Conservation (phyloP, 2,113 vertebrate genomes). For the Nymphicus hollandicus region DNA sequence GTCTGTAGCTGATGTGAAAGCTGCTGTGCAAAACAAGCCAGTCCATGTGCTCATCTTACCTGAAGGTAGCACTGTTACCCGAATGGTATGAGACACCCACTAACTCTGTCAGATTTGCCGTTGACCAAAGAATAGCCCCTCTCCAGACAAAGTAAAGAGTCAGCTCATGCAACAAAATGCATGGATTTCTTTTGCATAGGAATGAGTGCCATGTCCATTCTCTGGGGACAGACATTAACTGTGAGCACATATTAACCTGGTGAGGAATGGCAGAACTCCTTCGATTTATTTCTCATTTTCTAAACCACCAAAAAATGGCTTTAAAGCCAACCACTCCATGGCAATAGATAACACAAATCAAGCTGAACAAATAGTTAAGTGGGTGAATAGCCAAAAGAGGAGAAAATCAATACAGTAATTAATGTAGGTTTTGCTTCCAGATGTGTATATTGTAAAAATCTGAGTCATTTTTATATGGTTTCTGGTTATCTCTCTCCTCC, state of each 20-base stretch:
- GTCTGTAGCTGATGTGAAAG: not conserved
- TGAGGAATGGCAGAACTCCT: not conserved
- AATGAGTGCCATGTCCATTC: not conserved
- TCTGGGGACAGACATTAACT: not conserved
- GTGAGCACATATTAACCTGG: not conserved
- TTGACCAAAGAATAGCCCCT: not conserved
- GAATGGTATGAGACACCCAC: not conserved
- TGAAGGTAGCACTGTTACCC: not conserved
- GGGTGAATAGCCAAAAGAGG: not conserved
- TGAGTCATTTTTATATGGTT: not conserved
- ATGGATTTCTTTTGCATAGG: not conserved
- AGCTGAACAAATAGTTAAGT: not conserved
- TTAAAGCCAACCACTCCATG: not conserved
- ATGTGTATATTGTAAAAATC: not conserved
- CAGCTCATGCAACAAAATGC: not conserved
- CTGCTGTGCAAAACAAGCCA: not conserved
- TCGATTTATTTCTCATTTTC: slow-evolving; percentile 20
- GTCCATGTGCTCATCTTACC: not conserved
- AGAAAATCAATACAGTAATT: slow-evolving; percentile 19
- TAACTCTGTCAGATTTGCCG: not conserved
- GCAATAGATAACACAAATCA: not conserved
- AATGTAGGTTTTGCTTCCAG: not conserved
- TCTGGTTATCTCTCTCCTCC: not conserved
- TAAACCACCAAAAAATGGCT: not conserved
- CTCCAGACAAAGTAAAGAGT: not conserved